These are phyloP conservation scores for Reticulitermes speratus DNA, from an alignment of 1,140 invertebrate genomes.

Conservation along the genomic window DNA sequence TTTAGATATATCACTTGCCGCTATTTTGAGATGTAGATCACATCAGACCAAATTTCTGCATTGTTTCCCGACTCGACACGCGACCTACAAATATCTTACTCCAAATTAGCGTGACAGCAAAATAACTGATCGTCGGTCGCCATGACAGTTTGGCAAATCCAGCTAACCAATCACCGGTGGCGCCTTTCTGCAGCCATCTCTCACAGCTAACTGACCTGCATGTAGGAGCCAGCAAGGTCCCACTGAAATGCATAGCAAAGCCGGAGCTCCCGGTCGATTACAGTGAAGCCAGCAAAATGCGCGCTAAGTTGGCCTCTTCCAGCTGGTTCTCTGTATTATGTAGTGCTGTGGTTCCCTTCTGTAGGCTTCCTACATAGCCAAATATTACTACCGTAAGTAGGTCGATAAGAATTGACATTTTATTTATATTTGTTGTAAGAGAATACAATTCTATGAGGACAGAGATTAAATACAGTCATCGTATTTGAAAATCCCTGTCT, in stretches of 20 bases:
- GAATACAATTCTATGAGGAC: too few species aligned
- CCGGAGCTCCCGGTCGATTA: not conserved
- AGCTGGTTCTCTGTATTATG: too few species aligned
- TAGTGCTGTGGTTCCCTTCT: too few species aligned
- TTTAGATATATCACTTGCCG: not conserved
- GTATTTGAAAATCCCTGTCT: too few species aligned
- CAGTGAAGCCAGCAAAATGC: not conserved
- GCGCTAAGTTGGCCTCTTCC: not conserved
- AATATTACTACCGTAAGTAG: too few species aligned
- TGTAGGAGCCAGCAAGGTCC: not conserved
- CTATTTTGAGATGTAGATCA: not conserved
- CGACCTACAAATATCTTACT: not conserved
- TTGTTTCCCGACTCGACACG: not conserved
- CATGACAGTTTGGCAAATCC: conserved; percentile 15
- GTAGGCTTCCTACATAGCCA: too few species aligned
- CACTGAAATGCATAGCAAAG: not conserved
- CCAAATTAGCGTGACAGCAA: not conserved
- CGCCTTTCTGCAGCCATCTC: conserved; percentile 8
- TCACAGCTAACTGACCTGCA: not conserved
- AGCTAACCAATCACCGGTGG: conserved; percentile 16
- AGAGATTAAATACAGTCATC: too few species aligned
- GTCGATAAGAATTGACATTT: too few species aligned
- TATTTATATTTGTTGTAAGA: too few species aligned
- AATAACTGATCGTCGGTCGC: not conserved
- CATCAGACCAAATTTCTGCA: not conserved